Conservation (phyloP, 1,140 invertebrate genomes). For the Neodiprion virginianus region DNA sequence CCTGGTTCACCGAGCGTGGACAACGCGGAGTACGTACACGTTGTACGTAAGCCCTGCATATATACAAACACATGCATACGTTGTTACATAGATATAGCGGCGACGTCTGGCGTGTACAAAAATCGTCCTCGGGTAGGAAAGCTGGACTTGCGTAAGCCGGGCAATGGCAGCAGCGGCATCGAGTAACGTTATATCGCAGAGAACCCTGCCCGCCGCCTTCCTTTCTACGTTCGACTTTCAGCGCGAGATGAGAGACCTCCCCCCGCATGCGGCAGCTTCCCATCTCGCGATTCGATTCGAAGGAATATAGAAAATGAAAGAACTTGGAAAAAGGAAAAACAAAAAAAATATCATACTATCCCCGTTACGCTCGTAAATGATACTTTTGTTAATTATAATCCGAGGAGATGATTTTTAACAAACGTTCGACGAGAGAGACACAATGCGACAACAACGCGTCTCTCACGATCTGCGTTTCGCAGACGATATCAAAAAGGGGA, state of each 20-base stretch:
- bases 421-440: too few relatives aligned
- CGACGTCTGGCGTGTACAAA: background rate
- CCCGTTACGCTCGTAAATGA: too few relatives aligned
- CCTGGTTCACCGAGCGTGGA: background rate
- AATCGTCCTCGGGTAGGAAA: background rate
- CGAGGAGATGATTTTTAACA: too few relatives aligned
- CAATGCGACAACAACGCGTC: too few relatives aligned
- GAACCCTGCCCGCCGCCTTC: background rate
- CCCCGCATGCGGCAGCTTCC: background rate
- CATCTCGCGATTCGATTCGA: background rate
- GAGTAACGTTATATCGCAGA: background rate
- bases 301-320: too few relatives aligned
- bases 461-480: too few relatives aligned
- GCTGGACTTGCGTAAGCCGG: background rate
- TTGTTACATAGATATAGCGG: background rate
- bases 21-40: background rate
- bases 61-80: too few relatives aligned
- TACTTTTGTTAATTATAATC: too few relatives aligned
- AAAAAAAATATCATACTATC: background rate
- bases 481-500: too few relatives aligned
- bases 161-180: background rate
- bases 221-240: background rate
- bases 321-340: background rate
- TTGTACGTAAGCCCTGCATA: too few relatives aligned
- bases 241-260: background rate